These are phyloP conservation scores for Harpalus rubripes DNA, from an alignment of 2,888 invertebrate species.

Conservation along the genomic window DNA sequence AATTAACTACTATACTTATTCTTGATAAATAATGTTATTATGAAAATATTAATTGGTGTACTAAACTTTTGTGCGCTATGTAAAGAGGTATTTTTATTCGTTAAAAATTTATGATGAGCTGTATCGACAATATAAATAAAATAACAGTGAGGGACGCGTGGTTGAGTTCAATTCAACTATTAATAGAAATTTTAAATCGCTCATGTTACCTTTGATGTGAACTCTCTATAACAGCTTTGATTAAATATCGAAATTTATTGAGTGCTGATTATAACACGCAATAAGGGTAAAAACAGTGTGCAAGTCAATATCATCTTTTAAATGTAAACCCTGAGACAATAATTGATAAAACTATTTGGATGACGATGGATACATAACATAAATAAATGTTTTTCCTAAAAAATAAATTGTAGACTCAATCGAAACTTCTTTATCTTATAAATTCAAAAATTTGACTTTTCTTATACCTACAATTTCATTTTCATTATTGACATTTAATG, in stretches of 20 bases:
- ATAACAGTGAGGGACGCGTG: background rate
- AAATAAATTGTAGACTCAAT: background rate
- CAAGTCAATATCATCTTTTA: background rate
- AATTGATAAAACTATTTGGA: background rate
- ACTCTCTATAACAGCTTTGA: too few species aligned
- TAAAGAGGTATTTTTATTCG: background rate
- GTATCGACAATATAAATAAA: background rate
- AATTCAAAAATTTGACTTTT: background rate
- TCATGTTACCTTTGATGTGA: too few species aligned
- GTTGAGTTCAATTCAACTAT: too few species aligned
- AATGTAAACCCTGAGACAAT: background rate
- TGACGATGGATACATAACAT: background rate
- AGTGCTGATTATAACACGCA: too few species aligned
- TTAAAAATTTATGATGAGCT: background rate
- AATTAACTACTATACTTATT: too few species aligned
- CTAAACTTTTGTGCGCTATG: background rate
- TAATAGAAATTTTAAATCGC: too few species aligned
- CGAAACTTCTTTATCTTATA: background rate
- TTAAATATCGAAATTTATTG: too few species aligned
- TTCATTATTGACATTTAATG: too few species aligned
- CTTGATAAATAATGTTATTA: too few species aligned
- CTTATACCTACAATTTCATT: background rate
- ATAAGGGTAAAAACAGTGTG: too few species aligned
- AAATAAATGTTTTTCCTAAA: background rate
- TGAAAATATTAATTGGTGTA: background rate